A percentile compares a stretch with the other conserved stretches of the same genome.
phyloP scores from a whole-genome alignment of 2,113 vertebrate genomes.

The Epinephelus moara region DNA sequence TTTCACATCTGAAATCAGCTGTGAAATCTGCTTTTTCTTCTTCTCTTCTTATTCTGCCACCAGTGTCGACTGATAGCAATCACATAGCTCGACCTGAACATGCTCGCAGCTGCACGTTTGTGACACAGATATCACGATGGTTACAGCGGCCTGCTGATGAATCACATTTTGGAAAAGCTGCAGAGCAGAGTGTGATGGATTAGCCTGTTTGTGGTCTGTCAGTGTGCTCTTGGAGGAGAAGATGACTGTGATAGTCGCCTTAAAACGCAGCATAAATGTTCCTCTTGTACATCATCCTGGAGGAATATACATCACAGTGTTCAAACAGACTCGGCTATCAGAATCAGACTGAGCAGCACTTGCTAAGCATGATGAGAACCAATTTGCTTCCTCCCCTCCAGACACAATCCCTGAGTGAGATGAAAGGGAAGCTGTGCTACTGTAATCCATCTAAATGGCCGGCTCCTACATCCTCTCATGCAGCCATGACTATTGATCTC shows the following conservation, averaged over 20 bases:
- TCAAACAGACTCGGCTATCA: constrained; percentile 35
- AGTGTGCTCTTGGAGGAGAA: not conserved
- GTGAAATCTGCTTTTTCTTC: not conserved
- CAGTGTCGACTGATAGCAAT: not conserved
- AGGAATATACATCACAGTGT: not conserved
- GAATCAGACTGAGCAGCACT: constrained; percentile 24
- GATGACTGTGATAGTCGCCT: not conserved
- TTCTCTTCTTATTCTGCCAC: not conserved
- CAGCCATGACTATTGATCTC: constrained; percentile 30
- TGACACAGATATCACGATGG: not conserved
- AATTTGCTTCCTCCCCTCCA: constrained; percentile 51
- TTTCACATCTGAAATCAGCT: constrained; percentile 13
- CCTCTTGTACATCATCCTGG: not conserved
- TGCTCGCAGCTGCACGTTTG: not conserved
- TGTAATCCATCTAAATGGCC: constrained; percentile 61
- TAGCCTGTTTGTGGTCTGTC: constrained; percentile 8
- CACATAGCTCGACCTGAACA: not conserved
- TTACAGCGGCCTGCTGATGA: not conserved
- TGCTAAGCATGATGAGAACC: constrained; percentile 41
- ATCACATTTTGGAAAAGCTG: not conserved
- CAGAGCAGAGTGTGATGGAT: not conserved
- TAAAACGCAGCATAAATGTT: not conserved
- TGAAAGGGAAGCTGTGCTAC: constrained; percentile 51
- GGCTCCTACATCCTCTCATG: constrained; percentile 34
- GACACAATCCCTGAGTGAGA: constrained; percentile 48